Evolutionary conservation across 2,888 invertebrate species (phyloP).

Genomic region (Ernsta delagoae): DNA sequence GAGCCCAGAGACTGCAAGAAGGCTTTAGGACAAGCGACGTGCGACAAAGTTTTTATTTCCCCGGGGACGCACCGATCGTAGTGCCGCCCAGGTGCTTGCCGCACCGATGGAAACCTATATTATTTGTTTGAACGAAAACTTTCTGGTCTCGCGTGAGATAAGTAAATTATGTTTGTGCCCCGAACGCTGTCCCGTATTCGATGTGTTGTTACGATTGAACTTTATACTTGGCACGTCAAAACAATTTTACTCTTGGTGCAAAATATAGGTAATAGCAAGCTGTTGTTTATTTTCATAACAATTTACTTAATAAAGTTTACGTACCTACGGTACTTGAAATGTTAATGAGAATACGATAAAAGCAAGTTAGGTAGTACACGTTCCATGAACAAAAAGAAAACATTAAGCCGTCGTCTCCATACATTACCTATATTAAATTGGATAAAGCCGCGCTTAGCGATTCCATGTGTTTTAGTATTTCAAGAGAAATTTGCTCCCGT

Average conservation of each 20-base stretch:
- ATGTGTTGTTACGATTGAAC: slow-evolving; percentile 51
- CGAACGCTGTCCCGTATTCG: slow-evolving; percentile 71
- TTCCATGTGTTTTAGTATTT: slow-evolving; percentile 44
- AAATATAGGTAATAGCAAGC: not conserved
- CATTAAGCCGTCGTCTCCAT: slow-evolving; percentile 59
- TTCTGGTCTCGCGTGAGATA: slow-evolving; percentile 81
- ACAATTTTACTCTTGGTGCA: not conserved
- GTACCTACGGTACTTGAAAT: slow-evolving; percentile 1
- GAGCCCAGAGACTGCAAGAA: slow-evolving; percentile 71
- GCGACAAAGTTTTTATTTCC: slow-evolving; percentile 85
- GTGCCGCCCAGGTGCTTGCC: slow-evolving; percentile 80
- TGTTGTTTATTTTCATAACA: slow-evolving; percentile 6
- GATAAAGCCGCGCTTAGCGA: slow-evolving; percentile 59
- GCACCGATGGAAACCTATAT: slow-evolving; percentile 81
- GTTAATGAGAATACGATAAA: slow-evolving; percentile 24
- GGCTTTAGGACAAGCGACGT: slow-evolving; percentile 82
- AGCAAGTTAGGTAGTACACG: slow-evolving; percentile 35
- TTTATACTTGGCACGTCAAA: slow-evolving; percentile 14
- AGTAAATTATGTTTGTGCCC: slow-evolving; percentile 81
- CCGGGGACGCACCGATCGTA: slow-evolving; percentile 81
- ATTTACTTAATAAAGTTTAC: too few relatives aligned
- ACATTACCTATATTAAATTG: slow-evolving; percentile 62
- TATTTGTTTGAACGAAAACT: slow-evolving; percentile 82
- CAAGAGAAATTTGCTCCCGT: slow-evolving; percentile 56
- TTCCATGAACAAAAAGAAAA: slow-evolving; percentile 49